Conservation (phyloP, 1,140 invertebrate genomes). For the Mycetomoellerius zeteki region DNA sequence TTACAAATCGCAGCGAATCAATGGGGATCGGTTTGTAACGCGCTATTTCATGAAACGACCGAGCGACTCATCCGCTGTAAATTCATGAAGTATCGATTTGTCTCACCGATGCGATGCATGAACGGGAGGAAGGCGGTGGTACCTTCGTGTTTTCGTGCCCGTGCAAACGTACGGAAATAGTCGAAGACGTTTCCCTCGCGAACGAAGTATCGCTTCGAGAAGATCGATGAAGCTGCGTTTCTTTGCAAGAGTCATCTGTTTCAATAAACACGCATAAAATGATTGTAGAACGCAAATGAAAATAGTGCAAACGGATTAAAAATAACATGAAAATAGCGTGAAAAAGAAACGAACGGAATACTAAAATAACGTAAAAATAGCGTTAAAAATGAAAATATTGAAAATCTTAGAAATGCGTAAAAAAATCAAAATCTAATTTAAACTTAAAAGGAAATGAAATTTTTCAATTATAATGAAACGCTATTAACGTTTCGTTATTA, state of each 20-base stretch:
- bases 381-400: not conserved
- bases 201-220: not conserved
- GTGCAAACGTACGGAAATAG: constrained; percentile 48
- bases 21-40: constrained; percentile 66
- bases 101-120: constrained; percentile 44
- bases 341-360: not conserved
- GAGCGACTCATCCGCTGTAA: constrained; percentile 65
- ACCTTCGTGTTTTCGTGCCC: constrained; percentile 45
- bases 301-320: not conserved
- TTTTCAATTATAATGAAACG: not conserved
- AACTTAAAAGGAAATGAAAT: not conserved
- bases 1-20: constrained; percentile 72
- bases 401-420: not conserved
- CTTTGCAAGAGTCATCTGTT: constrained; percentile 42
- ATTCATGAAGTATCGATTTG: constrained; percentile 73
- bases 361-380: not conserved
- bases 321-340: not conserved
- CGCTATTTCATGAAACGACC: constrained; percentile 64
- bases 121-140: not conserved
- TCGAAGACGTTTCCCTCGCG: constrained; percentile 12
- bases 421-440: not conserved
- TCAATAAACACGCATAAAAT: constrained; percentile 39
- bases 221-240: constrained; percentile 56
- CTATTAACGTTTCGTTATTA: too few relatives aligned
- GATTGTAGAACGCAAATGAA: not conserved